Evolutionary conservation across 2,888 invertebrate species (phyloP).

Genomic region (Euphydryas editha): DNA sequence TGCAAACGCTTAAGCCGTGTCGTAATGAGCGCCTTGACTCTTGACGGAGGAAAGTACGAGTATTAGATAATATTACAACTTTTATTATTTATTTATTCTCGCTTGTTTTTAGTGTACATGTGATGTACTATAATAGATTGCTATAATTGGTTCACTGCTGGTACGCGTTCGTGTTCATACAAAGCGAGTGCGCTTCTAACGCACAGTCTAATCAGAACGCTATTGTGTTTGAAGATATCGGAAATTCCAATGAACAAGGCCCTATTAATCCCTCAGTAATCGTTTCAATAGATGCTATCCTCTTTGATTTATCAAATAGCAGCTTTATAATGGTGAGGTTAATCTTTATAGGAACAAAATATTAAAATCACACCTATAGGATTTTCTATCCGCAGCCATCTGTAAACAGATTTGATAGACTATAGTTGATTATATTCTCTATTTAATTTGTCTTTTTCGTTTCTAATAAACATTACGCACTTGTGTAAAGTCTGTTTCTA

Average conservation of each 20-base stretch:
- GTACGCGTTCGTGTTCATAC: not conserved
- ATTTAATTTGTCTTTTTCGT: too few relatives aligned
- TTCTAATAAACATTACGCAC: too few relatives aligned
- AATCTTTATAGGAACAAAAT: not conserved
- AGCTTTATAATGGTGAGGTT: not conserved
- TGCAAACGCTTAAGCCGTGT: constrained; percentile 7
- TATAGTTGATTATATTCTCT: too few relatives aligned
- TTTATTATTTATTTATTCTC: not conserved
- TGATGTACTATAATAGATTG: not conserved
- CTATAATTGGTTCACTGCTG: not conserved
- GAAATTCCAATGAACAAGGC: not conserved
- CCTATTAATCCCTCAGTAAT: not conserved
- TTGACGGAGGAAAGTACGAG: not conserved
- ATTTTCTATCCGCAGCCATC: too few relatives aligned
- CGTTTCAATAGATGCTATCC: not conserved
- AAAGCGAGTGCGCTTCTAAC: not conserved
- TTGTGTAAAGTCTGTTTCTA: too few relatives aligned
- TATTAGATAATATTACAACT: not conserved
- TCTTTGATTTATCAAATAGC: not conserved
- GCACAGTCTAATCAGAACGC: not conserved
- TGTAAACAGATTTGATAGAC: too few relatives aligned
- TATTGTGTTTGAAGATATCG: not conserved
- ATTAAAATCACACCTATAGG: too few relatives aligned
- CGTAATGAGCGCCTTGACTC: not conserved
- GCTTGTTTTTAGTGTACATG: not conserved